These are phyloP conservation scores for Chloroceryle amazona DNA, from an alignment of 2,797 vertebrate species.

Conservation along the genomic window DNA sequence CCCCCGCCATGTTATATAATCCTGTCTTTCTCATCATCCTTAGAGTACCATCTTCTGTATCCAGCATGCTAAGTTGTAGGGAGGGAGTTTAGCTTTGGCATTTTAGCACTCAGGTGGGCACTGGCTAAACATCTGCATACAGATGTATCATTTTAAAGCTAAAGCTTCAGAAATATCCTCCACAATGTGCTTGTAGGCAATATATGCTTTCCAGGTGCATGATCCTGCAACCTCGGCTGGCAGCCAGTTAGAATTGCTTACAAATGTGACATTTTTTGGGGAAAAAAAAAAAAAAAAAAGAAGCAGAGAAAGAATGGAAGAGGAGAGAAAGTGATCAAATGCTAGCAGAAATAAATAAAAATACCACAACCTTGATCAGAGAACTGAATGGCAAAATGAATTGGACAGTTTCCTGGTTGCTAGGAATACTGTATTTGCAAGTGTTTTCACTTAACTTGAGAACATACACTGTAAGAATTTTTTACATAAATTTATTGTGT, in stretches of 20 bases:
- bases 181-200: background rate
- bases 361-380: background rate
- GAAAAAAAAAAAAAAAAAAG: background rate
- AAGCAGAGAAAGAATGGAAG: background rate
- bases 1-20: background rate
- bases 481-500: conserved; percentile 7
- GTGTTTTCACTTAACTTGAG: conserved; percentile 40
- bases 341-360: conserved; percentile 11
- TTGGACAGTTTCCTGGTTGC: background rate
- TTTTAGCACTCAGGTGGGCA: background rate
- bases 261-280: background rate
- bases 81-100: background rate
- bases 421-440: conserved; percentile 28
- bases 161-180: background rate
- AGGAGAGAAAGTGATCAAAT: background rate
- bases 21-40: background rate
- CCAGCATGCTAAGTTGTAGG: background rate
- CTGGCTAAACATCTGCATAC: background rate
- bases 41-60: background rate
- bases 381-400: conserved; percentile 18
- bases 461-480: background rate
- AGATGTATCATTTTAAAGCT: conserved; percentile 22
- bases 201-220: background rate
- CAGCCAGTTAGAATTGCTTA: background rate
- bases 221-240: background rate